These are phyloP conservation scores for Onthophagus taurus DNA, from an alignment of 1,140 invertebrate genomes.

Conservation along the genomic window DNA sequence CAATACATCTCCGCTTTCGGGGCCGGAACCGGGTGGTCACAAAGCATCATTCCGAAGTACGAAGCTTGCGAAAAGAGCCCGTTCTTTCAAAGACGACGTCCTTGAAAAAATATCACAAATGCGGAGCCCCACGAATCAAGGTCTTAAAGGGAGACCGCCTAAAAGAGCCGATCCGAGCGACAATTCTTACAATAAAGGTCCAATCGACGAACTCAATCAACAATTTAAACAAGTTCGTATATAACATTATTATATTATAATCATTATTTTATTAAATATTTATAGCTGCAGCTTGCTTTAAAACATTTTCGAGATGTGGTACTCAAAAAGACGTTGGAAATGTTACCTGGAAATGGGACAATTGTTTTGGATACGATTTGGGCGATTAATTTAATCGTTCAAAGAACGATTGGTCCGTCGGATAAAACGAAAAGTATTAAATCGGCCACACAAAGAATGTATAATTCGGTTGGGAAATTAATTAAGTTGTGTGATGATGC, in stretches of 20 bases:
- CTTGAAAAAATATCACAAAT: conserved; percentile 80
- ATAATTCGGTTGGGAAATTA: conserved; percentile 74
- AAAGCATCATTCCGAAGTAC: conserved; percentile 61
- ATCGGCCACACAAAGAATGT: conserved; percentile 77
- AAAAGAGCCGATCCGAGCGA: conserved; percentile 19
- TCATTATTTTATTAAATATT: not conserved
- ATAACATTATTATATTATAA: not conserved
- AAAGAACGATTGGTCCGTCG: conserved; percentile 37
- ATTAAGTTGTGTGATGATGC: conserved; percentile 86
- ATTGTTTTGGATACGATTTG: conserved; percentile 86
- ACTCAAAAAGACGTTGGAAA: conserved; percentile 82
- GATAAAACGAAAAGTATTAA: conserved; percentile 40
- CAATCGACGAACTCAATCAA: conserved; percentile 28
- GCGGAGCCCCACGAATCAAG: conserved; percentile 52
- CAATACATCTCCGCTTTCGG: conserved; percentile 30
- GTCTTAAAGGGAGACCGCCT: conserved; percentile 30
- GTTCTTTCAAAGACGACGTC: conserved; percentile 86
- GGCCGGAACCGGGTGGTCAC: conserved; percentile 40
- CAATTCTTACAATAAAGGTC: conserved; percentile 1
- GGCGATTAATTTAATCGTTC: conserved; percentile 64
- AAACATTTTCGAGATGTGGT: conserved; percentile 74
- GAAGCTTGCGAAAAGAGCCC: conserved; percentile 70
- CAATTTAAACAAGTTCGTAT: conserved; percentile 28
- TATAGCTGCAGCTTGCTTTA: conserved; percentile 13
- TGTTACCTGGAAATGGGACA: conserved; percentile 84